Evolutionary conservation across 2,888 invertebrate species (phyloP), one percentile per base, ranked within the genome.

Genomic region (Heteromyza rotundicornis): DNA sequence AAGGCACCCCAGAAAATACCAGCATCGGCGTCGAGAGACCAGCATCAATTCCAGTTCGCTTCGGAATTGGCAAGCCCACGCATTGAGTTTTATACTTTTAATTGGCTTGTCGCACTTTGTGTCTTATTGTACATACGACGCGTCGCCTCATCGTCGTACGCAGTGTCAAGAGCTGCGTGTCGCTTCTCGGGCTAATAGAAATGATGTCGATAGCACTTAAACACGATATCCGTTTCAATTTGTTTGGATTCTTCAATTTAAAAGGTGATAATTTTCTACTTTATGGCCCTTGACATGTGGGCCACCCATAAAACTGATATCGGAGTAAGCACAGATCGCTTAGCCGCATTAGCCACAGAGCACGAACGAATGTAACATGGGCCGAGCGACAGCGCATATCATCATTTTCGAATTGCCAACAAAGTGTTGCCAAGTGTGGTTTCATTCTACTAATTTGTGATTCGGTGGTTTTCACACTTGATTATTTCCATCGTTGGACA

Each of bases 191-290:
- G 67, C 76, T 80, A 78, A 80, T 80, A 79, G 81, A 80, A 79
- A 80, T 79, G 79, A 80, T 81, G 81, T 80, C 81, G 78, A 81
- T 82, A 80, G 80, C 82, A 82, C 82, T 81, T 82, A 82, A 81
- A 80, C 80, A 80, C 78, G 82, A 82, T 81, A 82, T 82, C 78
- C 80, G 80, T 82, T 82, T 82, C 82, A 82, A 81, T 82, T 82
- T 82, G 81, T 81, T 82, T 80, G 82, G 80, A 80, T 81, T 81
- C 82, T 82, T 82, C 78, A 79, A 81, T 80, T 82, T 82, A 82
- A 82, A 81, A 82, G 82, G 82, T 82, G 82, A 82, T 82, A 82
- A 82, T 80, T 82, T 82, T 79, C 79, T 81, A 81, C 80, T 82
- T 81, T 81, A 82, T 79, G 79, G 79, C 77, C 78, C 78, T 80